phyloP scores from a whole-genome alignment of 1,140 invertebrate species.

The Drosophila oshimai region DNA sequence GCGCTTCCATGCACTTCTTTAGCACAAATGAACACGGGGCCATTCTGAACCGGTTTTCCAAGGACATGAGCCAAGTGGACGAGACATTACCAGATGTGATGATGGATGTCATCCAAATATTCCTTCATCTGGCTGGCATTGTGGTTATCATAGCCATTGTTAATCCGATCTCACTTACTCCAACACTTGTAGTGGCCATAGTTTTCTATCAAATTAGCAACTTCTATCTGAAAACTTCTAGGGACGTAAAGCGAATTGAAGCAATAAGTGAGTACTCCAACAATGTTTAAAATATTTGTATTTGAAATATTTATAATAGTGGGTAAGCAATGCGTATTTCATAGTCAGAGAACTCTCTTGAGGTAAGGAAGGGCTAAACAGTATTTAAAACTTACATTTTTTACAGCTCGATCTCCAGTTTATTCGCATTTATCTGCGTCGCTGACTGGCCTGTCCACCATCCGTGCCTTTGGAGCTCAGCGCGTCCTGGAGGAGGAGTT shows the following conservation, averaged over 20 bases:
- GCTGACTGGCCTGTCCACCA: conserved; percentile 93
- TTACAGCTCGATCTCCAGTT: conserved; percentile 89
- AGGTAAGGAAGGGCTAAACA: too few species aligned
- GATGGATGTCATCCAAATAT: conserved; percentile 89
- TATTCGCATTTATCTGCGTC: conserved; percentile 95
- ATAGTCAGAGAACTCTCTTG: too few species aligned
- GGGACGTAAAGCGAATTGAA: conserved; percentile 94
- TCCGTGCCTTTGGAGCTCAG: conserved; percentile 92
- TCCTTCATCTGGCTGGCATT: conserved; percentile 88
- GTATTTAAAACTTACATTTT: neutral
- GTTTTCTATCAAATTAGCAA: conserved; percentile 90
- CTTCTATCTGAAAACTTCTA: conserved; percentile 91
- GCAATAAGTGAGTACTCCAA: conserved; percentile 94
- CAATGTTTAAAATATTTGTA: too few species aligned
- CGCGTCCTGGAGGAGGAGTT: conserved; percentile 91
- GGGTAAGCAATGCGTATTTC: too few species aligned
- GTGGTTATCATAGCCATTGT: conserved; percentile 89
- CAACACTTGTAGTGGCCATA: conserved; percentile 87
- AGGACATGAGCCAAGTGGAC: conserved; percentile 94
- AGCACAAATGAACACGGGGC: conserved; percentile 90
- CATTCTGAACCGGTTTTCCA: conserved; percentile 88
- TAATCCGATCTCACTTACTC: conserved; percentile 90
- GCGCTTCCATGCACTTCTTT: conserved; percentile 92
- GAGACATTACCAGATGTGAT: conserved; percentile 90
- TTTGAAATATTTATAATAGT: too few species aligned